Conservation (phyloP, 2,797 vertebrate genomes). For the Bovichtus variegatus region DNA sequence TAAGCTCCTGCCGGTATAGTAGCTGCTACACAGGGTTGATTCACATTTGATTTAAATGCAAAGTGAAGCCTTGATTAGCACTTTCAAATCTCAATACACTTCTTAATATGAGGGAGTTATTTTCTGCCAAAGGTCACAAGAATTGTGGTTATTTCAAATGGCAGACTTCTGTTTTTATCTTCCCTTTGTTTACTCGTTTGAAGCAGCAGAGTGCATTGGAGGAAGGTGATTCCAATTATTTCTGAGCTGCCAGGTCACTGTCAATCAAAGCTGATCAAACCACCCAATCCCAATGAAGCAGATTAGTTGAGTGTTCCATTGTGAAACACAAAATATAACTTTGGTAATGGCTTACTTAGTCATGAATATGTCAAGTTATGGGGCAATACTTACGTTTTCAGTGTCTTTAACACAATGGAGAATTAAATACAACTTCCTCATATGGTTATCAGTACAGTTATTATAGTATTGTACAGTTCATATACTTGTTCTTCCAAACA, state of each 20-base stretch:
- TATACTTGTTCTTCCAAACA: not conserved
- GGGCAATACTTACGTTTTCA: not conserved
- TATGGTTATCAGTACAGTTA: no score
- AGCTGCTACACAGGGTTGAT: not conserved
- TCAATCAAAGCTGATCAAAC: not conserved
- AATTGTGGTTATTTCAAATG: not conserved
- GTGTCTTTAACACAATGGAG: not conserved
- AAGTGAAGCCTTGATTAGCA: not conserved
- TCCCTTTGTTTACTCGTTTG: not conserved
- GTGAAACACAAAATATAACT: not conserved
- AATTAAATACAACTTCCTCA: not conserved
- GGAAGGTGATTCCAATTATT: not conserved
- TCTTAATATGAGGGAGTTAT: not conserved
- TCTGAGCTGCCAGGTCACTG: not conserved
- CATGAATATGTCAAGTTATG: not conserved
- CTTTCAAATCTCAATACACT: constrained; percentile 1
- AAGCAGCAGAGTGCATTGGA: not conserved
- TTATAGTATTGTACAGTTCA: no score
- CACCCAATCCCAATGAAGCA: not conserved
- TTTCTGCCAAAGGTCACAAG: not conserved
- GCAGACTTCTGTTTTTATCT: not conserved
- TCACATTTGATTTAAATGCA: not conserved
- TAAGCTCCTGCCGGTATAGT: constrained; percentile 93
- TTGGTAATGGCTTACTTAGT: not conserved
- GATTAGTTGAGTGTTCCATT: not conserved